Evolutionary conservation across 2,888 invertebrate species (phyloP).

Genomic region (Tortrix viridana): DNA sequence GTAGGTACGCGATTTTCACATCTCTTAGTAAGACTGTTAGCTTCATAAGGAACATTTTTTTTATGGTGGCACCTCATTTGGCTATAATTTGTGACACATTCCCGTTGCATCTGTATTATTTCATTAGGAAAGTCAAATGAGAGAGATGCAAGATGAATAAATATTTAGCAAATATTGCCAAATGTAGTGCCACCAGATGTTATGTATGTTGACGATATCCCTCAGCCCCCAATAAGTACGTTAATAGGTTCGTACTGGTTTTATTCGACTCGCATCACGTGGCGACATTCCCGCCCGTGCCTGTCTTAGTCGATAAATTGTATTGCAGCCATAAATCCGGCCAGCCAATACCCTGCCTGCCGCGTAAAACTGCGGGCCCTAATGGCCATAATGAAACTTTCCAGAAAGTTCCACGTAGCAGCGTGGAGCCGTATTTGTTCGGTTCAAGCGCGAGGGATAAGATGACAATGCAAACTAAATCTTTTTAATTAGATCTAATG

Average conservation of each 20-base stretch:
- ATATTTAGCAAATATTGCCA: too few relatives aligned
- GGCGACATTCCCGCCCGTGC: constrained; percentile 53
- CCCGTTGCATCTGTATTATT: too few relatives aligned
- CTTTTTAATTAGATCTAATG: background rate
- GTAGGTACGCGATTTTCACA: too few relatives aligned
- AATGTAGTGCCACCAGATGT: too few relatives aligned
- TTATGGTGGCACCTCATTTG: too few relatives aligned
- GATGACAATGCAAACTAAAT: background rate
- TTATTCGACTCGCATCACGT: constrained; percentile 48
- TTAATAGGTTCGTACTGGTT: constrained; percentile 17
- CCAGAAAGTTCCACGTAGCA: constrained; percentile 34
- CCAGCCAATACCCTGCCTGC: constrained; percentile 52
- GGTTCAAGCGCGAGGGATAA: constrained; percentile 28
- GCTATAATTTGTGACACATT: too few relatives aligned
- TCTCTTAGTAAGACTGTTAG: too few relatives aligned
- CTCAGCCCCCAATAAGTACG: background rate
- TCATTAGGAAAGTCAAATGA: too few relatives aligned
- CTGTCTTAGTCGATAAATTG: constrained; percentile 50
- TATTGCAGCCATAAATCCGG: constrained; percentile 65
- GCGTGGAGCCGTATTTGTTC: constrained; percentile 8
- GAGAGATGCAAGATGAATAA: too few relatives aligned
- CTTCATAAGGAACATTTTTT: too few relatives aligned
- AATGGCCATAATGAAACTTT: constrained; percentile 60
- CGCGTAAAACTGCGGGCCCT: constrained; percentile 50
- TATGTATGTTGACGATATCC: constrained; percentile 7